Evolutionary conservation across 2,797 vertebrate genomes (phyloP), one percentile per base, ranked within the genome.

Genomic region (Hemitrygon akajei): DNA sequence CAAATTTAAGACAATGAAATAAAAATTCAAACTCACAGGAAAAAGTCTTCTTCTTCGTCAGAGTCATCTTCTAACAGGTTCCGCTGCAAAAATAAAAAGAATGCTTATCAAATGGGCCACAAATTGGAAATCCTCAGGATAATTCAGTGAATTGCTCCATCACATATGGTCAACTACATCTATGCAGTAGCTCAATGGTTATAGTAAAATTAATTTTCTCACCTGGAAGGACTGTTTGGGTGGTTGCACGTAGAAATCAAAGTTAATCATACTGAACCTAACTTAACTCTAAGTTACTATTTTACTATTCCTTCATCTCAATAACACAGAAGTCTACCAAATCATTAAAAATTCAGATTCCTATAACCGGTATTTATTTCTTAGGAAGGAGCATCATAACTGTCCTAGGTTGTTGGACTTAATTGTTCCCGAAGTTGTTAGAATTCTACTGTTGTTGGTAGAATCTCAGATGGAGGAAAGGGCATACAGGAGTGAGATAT

Each of bases 21-120:
- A 27, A 40, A 71, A 71, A 58, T 58, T 40, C 37, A 47, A 69
- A 98, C 98, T 98, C 96, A 99, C 98, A 99, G 96, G 95, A 99
- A 99, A 96, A 99, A 99, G 95, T 99, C 99, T 95, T 99, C 99
- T 95, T 99, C 98, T 96, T 99, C 99, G 96, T 99, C 99, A 0
- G 99, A 99, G 96, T 99, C 98, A 95, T 99, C 99, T 95, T 99
- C 99, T 94, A 99, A 95, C 37, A 99, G 96, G 95, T 99, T 99
- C 96, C 98, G 98, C 99, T 99, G 97, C 94, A 93, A 96, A n/a
- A 94, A 95, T 94, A 91, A 82, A 71, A 63, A 12, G 34, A 16
- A 87, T 47, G 91, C 27, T 75, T 18, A 27, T 30, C 1, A 30
- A 30, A 30, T 56, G 40, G 12, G 66, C 3, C 37, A 86, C 0